Percentiles rank a stretch among this genome's conserved stretches.
Conservation (phyloP, 35 echinoderm and acorn worm species). For the Lytechinus variegatus region DNA sequence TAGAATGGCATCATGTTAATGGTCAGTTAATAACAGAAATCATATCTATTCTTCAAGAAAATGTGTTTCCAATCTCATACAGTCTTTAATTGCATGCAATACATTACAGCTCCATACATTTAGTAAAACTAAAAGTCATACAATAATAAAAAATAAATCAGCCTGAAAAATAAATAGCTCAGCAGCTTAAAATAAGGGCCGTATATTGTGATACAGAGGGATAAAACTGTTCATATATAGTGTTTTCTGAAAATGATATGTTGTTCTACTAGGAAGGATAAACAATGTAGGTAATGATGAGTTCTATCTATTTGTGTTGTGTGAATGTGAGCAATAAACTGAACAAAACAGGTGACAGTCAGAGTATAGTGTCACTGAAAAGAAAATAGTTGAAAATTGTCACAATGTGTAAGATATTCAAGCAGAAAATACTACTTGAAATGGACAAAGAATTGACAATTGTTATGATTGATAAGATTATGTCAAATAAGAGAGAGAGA, state of each 20-base stretch:
- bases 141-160: neutral
- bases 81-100: neutral
- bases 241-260: neutral
- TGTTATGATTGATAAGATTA: neutral
- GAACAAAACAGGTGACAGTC: neutral
- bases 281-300: neutral
- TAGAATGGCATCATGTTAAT: neutral
- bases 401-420: neutral
- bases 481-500: no score
- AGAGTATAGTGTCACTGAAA: neutral
- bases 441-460: neutral
- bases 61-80: neutral
- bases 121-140: neutral
- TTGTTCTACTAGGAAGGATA: neutral
- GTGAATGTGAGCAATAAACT: neutral
- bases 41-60: neutral
- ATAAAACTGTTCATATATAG: neutral
- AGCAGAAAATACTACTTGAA: neutral
- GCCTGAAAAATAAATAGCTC: neutral
- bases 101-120: slow-evolving; percentile 10
- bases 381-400: neutral
- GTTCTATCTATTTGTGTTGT: neutral
- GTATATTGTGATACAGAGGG: neutral
- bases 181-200: neutral
- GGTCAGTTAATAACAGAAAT: neutral